phyloP scores from a whole-genome alignment of 2,797 vertebrate species.

The Acanthopagrus latus region DNA sequence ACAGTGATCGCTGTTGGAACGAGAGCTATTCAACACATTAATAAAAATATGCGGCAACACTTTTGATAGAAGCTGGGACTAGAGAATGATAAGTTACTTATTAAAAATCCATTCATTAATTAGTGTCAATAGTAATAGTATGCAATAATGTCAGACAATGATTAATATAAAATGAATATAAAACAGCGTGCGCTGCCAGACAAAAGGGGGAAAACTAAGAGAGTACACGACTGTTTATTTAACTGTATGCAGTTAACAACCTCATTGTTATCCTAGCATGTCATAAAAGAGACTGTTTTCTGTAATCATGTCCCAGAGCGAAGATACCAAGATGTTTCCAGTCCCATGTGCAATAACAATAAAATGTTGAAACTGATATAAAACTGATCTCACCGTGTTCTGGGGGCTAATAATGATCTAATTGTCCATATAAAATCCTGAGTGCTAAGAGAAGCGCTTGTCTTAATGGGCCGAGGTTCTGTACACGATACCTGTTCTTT shows the following conservation, averaged over 20 bases:
- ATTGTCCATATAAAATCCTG: constrained; percentile 1
- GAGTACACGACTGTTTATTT: neutral
- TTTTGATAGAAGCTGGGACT: neutral
- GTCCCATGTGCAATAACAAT: neutral
- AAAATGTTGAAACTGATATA: neutral
- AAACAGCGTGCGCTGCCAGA: neutral
- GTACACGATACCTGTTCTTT: neutral
- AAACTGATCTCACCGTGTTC: neutral
- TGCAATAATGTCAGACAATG: neutral
- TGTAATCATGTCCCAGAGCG: neutral
- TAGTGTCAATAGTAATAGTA: no score
- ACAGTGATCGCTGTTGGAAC: no score
- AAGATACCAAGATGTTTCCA: neutral
- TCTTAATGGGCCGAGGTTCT: neutral
- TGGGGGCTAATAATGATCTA: neutral
- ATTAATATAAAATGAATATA: no score
- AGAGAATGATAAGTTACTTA: neutral
- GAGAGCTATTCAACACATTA: no score
- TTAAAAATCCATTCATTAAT: no score
- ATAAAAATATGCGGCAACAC: neutral
- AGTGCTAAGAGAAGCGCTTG: constrained; percentile 10
- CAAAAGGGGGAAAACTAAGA: neutral
- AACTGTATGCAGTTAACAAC: neutral
- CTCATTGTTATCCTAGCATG: neutral
- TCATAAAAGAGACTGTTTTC: neutral